Evolutionary conservation across 35 echinoderm and acorn worm genomes (phyloP), one percentile per base, ranked within the genome.

Genomic region (Ptychodera flava): DNA sequence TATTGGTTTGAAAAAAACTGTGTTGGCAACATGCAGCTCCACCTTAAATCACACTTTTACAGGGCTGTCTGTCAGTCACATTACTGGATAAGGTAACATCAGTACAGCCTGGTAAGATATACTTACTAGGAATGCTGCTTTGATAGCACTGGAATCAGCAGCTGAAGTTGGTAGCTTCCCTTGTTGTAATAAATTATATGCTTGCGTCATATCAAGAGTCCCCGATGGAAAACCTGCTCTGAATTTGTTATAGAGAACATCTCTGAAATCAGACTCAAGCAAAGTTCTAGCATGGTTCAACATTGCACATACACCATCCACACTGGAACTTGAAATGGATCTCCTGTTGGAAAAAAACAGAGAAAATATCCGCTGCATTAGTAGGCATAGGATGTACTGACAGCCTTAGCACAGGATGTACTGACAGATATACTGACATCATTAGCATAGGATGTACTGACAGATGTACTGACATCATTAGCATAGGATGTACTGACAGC

Each of bases 171-270:
- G 89, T 45, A 99, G 92, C 28, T 93, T 86, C 0, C 96, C 96
- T 78, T 99, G 96, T 36, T 99, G 96, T 32, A 99, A 83, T 88
- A 99, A 91, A 34, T 88, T 99, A 86, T 99, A 99, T 15, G 96
- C 96, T 78, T 99, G 96, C 1, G 82, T 86, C 15, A 99, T 92
- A 81, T 99, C 96, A 35, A 99, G 94, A 0, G 96, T 94, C 1
- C 96, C 96, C 31, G 96, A 99, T 29, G 96, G 96, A 45, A 92
- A 99, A 28, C 96, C 96, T 31, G 92, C 89, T 36, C 96, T 87
- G 22, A 99, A 78, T 81, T 99, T 99, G 80, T 35, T 45, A 36
- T 92, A 94, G 16, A 94, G 80, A 1, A 87, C 83, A 78, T 99
- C 96, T 35, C 93, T 83, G 85, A 94, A 99, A 79, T 94, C 90